Evolutionary conservation across 2,113 vertebrate genomes (phyloP).

Genomic region (Nasalis larvatus): DNA sequence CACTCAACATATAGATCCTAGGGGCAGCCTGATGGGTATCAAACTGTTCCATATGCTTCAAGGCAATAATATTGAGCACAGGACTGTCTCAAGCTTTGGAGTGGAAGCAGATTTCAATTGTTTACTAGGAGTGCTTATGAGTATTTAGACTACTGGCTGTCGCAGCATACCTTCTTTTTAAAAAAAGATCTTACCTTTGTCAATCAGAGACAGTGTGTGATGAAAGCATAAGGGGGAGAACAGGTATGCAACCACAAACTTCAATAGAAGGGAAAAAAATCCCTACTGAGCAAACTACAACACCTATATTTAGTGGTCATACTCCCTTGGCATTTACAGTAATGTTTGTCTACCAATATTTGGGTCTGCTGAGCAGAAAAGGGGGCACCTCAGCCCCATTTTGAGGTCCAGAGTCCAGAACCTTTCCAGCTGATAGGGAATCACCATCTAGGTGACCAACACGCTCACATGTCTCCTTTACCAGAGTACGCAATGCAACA

Average conservation of each 20-base stretch:
- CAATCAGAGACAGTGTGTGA: neutral
- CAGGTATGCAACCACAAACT: neutral
- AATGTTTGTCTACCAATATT: neutral
- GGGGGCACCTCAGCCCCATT: neutral
- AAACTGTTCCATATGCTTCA: neutral
- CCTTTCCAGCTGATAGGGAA: neutral
- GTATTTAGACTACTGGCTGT: neutral
- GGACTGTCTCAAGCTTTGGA: neutral
- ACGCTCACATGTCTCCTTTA: neutral
- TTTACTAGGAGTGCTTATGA: neutral
- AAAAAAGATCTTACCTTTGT: neutral
- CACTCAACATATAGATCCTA: neutral
- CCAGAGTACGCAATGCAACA: neutral
- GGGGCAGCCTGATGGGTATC: neutral
- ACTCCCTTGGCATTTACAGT: neutral
- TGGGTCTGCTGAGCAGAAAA: neutral
- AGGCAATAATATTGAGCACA: neutral
- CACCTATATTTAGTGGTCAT: neutral
- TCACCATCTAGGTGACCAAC: neutral
- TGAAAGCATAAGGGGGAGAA: neutral
- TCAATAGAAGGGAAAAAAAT: neutral
- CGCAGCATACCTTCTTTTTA: neutral
- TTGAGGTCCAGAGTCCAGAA: neutral
- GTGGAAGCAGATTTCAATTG: neutral
- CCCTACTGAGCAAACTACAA: neutral